phyloP scores from a whole-genome alignment of 1,140 invertebrate species.

The Latrodectus geometricus region DNA sequence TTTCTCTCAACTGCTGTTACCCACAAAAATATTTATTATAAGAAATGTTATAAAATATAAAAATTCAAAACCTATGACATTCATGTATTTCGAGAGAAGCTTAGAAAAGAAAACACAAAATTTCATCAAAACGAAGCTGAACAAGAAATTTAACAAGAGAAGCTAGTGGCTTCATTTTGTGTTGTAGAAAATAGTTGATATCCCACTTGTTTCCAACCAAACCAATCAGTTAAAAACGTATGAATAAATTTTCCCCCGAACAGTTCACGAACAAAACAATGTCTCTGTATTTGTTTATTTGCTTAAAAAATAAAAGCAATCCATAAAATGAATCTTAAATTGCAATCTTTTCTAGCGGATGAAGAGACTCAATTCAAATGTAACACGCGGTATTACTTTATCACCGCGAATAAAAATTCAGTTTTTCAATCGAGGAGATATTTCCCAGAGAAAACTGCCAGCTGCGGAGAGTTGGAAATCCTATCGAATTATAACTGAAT shows the following conservation, averaged over 20 bases:
- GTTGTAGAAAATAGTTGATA: not conserved
- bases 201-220: not conserved
- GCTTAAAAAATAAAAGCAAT: not conserved
- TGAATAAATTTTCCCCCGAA: not conserved
- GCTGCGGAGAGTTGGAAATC: not conserved
- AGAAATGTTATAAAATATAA: no score
- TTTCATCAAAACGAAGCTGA: no score
- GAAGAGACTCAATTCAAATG: not conserved
- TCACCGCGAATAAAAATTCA: not conserved
- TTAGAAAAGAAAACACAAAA: no score
- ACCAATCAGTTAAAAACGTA: not conserved
- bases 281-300: no score
- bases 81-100: no score
- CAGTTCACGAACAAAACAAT: not conserved
- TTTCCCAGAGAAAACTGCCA: not conserved
- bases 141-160: no score
- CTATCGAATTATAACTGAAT: not conserved
- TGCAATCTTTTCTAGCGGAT: not conserved
- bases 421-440: not conserved
- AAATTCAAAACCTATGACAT: no score
- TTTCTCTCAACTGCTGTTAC: no score
- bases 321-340: not conserved
- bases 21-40: no score
- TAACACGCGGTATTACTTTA: not conserved
- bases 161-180: no score